Conservation (phyloP, 2,797 vertebrate genomes). For the Pipistrellus kuhlii region DNA sequence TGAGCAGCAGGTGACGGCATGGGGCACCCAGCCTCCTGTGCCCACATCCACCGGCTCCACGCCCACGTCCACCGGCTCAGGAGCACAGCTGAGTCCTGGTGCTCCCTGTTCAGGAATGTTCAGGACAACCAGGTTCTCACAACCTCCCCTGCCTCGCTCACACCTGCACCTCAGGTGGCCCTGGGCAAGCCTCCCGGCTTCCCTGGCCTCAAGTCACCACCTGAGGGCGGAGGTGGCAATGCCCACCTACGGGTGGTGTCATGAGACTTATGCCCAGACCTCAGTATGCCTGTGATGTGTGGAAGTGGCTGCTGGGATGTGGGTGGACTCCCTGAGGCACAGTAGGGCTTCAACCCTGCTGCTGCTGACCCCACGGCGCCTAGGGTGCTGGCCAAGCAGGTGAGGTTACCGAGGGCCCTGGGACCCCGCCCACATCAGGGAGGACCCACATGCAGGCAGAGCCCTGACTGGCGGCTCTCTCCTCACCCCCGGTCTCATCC, state of each 20-base stretch:
- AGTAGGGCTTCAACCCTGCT: background rate
- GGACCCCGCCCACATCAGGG: background rate
- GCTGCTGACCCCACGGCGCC: background rate
- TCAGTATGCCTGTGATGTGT: background rate
- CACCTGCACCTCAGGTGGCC: background rate
- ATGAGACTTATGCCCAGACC: rapidly evolving
- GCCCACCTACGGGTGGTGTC: too few species aligned
- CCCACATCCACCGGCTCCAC: background rate
- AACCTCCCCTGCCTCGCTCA: background rate
- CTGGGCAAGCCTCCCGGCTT: background rate
- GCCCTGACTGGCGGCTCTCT: background rate
- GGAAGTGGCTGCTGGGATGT: background rate
- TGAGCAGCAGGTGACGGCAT: background rate
- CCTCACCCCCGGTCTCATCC: background rate
- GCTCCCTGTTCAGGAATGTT: rapidly evolving
- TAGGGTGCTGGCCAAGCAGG: rapidly evolving
- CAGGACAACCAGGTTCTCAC: background rate
- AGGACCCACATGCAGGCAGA: background rate
- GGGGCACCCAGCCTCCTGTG: background rate
- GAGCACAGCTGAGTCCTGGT: background rate
- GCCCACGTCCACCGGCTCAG: constrained; percentile 58
- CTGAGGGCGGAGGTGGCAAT: background rate
- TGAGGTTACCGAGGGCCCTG: background rate
- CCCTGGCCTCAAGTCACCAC: background rate
- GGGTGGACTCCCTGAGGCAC: too few species aligned